A percentile compares a stretch with the other conserved stretches of the same genome.
These are phyloP conservation scores for Leucophenga montana DNA, from an alignment of 2,888 invertebrate genomes.

Conservation along the genomic window DNA sequence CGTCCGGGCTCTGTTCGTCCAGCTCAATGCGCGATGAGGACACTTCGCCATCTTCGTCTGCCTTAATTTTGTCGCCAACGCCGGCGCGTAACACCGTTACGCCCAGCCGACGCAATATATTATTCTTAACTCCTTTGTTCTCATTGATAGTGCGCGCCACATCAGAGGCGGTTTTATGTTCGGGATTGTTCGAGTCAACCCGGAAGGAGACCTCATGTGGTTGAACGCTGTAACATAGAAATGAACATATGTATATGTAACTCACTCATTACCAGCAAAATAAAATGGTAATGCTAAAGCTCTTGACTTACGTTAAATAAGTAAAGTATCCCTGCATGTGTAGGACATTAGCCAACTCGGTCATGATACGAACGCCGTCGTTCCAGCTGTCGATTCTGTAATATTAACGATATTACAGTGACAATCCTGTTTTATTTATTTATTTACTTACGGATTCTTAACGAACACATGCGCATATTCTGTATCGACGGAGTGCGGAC, in stretches of 20 bases:
- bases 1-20: conserved; percentile 72
- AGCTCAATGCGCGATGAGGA: conserved; percentile 69
- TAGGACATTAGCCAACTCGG: conserved; percentile 80
- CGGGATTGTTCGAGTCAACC: conserved; percentile 73
- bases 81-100: conserved; percentile 82
- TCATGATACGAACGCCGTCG: conserved; percentile 82
- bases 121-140: conserved; percentile 78
- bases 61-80: conserved; percentile 84
- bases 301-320: conserved; percentile 68
- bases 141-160: conserved; percentile 72
- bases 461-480: conserved; percentile 86
- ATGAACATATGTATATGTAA: background rate
- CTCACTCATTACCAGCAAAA: background rate
- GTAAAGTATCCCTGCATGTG: conserved; percentile 74
- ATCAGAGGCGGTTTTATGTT: conserved; percentile 72
- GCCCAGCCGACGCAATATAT: conserved; percentile 79
- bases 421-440: background rate
- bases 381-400: conserved; percentile 79
- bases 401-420: background rate
- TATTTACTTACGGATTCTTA: conserved; percentile 78
- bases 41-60: conserved; percentile 65
- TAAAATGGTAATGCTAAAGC: background rate
- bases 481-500: conserved; percentile 80
- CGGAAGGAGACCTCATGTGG: conserved; percentile 79
- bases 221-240: conserved; percentile 76